Evolutionary conservation across 2,113 vertebrate genomes (phyloP).

Genomic region (Pseudorhombus dupliciocellatus): DNA sequence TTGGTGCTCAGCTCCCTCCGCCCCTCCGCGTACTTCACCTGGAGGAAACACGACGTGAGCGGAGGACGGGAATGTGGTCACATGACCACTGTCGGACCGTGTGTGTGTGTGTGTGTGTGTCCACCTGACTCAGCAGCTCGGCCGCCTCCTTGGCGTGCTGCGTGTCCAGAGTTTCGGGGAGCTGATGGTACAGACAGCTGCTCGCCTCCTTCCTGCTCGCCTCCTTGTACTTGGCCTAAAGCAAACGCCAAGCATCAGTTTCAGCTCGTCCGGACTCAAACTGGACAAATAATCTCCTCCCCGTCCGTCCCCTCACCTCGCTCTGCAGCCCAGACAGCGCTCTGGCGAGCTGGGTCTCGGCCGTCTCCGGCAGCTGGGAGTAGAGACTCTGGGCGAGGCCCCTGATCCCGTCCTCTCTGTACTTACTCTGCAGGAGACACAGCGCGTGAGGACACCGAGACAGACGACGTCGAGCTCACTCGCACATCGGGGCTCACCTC

Average conservation of each 20-base stretch:
- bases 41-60: background rate
- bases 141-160: constrained; percentile 53
- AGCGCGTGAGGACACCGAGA: background rate
- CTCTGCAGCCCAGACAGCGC: constrained; percentile 88
- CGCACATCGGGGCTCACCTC: constrained; percentile 36
- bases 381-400: constrained; percentile 55
- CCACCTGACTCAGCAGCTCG: constrained; percentile 68
- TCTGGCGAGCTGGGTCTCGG: constrained; percentile 88
- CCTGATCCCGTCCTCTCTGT: constrained; percentile 56
- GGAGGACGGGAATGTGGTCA: too few relatives aligned
- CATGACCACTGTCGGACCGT: background rate
- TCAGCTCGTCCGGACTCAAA: too few relatives aligned
- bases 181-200: constrained; percentile 55
- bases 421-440: constrained; percentile 60
- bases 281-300: too few relatives aligned
- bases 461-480: background rate
- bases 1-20: constrained; percentile 45
- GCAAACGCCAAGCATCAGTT: background rate
- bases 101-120: background rate
- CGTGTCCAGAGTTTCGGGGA: constrained; percentile 56
- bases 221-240: constrained; percentile 85
- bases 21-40: constrained; percentile 69
- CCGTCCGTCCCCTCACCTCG: constrained; percentile 86
- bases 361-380: constrained; percentile 86
- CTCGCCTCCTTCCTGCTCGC: constrained; percentile 63